Conservation (phyloP, 2,797 vertebrate species). For the Choloepus didactylus region DNA sequence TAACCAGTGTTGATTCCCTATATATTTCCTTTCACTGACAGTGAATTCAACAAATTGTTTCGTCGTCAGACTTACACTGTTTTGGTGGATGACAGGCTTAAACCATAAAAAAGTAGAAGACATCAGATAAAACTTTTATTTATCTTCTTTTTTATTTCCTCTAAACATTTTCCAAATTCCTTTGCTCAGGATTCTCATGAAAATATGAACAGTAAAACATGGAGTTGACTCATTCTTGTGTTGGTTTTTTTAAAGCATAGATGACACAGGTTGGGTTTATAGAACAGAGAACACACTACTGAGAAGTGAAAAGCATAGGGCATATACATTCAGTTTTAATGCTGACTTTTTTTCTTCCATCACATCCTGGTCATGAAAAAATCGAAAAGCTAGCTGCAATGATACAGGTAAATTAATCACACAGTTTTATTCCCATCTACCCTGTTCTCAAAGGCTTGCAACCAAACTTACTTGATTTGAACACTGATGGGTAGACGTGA, state of each 20-base stretch:
- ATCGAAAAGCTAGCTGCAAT: neutral
- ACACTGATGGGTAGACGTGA: neutral
- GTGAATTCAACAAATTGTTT: neutral
- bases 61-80: neutral
- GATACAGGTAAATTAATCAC: neutral
- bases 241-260: neutral
- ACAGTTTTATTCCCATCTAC: neutral
- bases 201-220: neutral
- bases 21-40: neutral
- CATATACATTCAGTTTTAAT: neutral
- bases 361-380: neutral
- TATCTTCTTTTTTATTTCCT: constrained; percentile 38
- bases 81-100: neutral
- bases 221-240: neutral
- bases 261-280: neutral
- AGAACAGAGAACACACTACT: neutral
- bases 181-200: neutral
- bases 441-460: neutral
- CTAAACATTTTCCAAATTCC: neutral
- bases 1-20: neutral
- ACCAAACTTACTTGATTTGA: neutral
- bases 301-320: neutral
- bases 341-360: neutral
- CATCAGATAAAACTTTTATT: constrained; percentile 2
- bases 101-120: neutral